Percentiles rank a stretch among this genome's conserved stretches.
Evolutionary conservation across 2,113 vertebrate genomes (phyloP).

Genomic region (Macrotus californicus): DNA sequence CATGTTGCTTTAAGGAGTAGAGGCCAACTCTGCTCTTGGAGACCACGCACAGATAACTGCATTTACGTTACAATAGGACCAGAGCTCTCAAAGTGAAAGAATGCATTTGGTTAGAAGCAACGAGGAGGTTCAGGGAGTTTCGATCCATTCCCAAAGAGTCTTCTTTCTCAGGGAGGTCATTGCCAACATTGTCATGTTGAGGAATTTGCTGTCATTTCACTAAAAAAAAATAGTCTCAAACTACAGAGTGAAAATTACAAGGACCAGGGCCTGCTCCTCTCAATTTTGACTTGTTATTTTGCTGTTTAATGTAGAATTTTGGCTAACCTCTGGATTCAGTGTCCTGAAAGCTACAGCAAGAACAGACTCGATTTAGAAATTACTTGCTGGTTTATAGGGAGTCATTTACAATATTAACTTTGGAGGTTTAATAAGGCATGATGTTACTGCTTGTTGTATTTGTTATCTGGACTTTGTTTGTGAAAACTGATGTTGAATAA

Average conservation of each 20-base stretch:
- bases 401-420: constrained; percentile 56
- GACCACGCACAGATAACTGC: background rate
- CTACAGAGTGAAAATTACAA: constrained; percentile 61
- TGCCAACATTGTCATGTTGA: constrained; percentile 14
- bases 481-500: constrained; percentile 68
- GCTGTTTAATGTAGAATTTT: constrained; percentile 61
- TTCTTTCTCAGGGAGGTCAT: constrained; percentile 28
- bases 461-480: constrained; percentile 52
- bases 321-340: constrained; percentile 54
- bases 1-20: background rate
- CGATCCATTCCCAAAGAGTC: background rate
- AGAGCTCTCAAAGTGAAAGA: background rate
- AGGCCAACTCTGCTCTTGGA: background rate
- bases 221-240: constrained; percentile 49
- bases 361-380: constrained; percentile 46
- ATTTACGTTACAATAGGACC: background rate
- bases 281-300: constrained; percentile 69
- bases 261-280: constrained; percentile 57
- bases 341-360: constrained; percentile 43
- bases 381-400: background rate
- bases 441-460: constrained; percentile 41
- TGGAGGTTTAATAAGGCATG: constrained; percentile 59
- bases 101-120: background rate
- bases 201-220: constrained; percentile 59
- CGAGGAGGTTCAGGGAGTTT: background rate